phyloP scores from a whole-genome alignment of 2,888 invertebrate species.

The Mantis religiosa region DNA sequence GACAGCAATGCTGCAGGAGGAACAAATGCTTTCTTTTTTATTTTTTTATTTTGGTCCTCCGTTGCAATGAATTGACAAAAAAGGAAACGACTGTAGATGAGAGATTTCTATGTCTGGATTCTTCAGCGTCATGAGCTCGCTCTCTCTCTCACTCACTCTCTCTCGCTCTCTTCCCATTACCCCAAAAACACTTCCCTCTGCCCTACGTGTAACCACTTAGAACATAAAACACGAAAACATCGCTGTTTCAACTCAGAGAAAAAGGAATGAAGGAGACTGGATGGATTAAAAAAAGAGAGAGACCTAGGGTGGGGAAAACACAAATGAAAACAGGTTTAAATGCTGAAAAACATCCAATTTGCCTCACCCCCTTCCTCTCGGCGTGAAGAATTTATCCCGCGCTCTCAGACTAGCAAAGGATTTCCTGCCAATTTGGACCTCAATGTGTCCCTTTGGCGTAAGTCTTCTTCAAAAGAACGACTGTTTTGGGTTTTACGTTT shows the following conservation, averaged over 20 bases:
- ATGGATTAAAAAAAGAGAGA: background rate
- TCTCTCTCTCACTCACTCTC: background rate
- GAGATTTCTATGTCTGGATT: background rate
- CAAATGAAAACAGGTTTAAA: background rate
- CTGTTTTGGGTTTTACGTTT: background rate
- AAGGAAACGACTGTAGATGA: background rate
- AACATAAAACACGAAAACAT: background rate
- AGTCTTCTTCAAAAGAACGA: conserved; percentile 2
- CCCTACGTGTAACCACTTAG: background rate
- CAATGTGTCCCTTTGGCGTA: background rate
- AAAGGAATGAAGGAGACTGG: background rate
- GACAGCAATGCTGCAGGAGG: background rate
- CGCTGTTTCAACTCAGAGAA: background rate
- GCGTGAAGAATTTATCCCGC: background rate
- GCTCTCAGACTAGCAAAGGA: background rate
- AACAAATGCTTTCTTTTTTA: background rate
- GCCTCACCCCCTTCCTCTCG: too few relatives aligned
- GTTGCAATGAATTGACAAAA: conserved; percentile 18
- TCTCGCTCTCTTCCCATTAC: background rate
- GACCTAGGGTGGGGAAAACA: background rate
- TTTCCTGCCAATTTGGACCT: background rate
- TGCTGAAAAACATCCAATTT: background rate
- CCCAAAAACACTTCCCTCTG: background rate
- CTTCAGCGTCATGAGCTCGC: background rate
- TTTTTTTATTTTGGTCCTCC: background rate